Evolutionary conservation across 2,888 invertebrate genomes (phyloP), one percentile per base, ranked within the genome.

Genomic region (Parasteatoda lunata): DNA sequence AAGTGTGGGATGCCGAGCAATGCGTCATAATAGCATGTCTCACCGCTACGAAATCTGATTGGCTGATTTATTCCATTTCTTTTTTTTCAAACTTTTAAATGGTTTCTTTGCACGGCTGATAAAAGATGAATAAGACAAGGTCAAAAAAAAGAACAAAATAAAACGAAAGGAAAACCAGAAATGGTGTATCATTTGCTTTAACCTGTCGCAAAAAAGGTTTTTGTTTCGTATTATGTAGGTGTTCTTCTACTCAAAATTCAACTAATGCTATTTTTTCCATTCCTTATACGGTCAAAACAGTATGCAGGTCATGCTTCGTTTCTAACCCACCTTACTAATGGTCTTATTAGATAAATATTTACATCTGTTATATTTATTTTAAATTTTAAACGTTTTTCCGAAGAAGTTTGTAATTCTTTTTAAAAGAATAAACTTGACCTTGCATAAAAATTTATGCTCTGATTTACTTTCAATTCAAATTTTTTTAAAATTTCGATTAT

Each of bases 71-170:
- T 3, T 68, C 15, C 48, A 5, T 75, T 59, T 70, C 64, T 69
- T 83, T 68, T 84, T 84, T 81, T 78, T 75, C 5, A 73, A 84
- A 66, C 59, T 68, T 73, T 48, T 6, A 6, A 54, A 30, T 11
- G 54, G 54, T 54, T 8, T 13, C 13, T 11, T 66, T 75, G 70
- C 78, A 75, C 59, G 84, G 69, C 66, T 64, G 72, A 59, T 70
- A 73, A 59, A 15, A 30, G 9, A 54, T 54, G 54, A 54, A 54
- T 54, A 54, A 54, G 54, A 13, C 54, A 54, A 54, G 54, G 54
- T 54, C 54, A 54, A 54, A 54, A 54, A 54, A 54, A 54, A 11
- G 54, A 54, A 54, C 8, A 8, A 54, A 54, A 54, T 4, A 54
- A 54, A 54, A 54, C 54, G 54, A 54, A 54, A 54, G 54, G 13